Conservation (phyloP, 2,888 invertebrate genomes). For the Clusia tigrina region DNA sequence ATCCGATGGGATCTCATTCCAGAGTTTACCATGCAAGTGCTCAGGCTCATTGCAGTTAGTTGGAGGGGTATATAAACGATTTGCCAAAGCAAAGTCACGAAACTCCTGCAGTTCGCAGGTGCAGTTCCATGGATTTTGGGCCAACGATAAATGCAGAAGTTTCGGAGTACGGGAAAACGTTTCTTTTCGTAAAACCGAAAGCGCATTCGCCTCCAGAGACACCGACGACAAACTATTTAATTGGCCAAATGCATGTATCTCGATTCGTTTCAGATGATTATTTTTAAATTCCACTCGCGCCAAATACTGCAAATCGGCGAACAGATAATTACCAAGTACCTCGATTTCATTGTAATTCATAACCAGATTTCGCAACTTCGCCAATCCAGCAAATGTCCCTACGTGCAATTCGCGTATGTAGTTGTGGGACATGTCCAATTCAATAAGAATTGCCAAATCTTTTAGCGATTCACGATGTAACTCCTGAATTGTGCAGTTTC, state of each 20-base stretch:
- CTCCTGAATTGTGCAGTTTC: slow-evolving; percentile 76
- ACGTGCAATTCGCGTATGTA: slow-evolving; percentile 72
- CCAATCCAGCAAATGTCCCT: slow-evolving; percentile 76
- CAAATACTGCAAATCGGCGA: slow-evolving; percentile 76
- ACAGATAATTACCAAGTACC: slow-evolving; percentile 77
- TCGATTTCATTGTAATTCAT: slow-evolving; percentile 80
- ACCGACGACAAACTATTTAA: slow-evolving; percentile 74
- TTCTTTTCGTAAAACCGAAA: slow-evolving; percentile 73
- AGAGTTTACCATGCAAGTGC: slow-evolving; percentile 73
- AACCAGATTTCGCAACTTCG: slow-evolving; percentile 75
- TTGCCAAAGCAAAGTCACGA: slow-evolving; percentile 77
- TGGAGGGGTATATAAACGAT: slow-evolving; percentile 77
- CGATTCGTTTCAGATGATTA: slow-evolving; percentile 76
- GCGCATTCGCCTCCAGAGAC: slow-evolving; percentile 76
- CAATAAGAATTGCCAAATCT: slow-evolving; percentile 79
- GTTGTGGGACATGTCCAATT: slow-evolving; percentile 83
- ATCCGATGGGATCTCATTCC: slow-evolving; percentile 75
- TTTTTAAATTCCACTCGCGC: slow-evolving; percentile 80
- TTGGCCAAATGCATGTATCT: slow-evolving; percentile 75
- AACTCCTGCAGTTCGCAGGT: slow-evolving; percentile 84
- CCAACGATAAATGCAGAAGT: slow-evolving; percentile 77
- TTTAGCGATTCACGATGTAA: slow-evolving; percentile 80
- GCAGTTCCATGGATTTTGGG: slow-evolving; percentile 88
- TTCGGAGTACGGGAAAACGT: slow-evolving; percentile 73
- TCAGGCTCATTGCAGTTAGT: slow-evolving; percentile 78